Percentiles rank a stretch among this genome's conserved stretches.
phyloP scores from a whole-genome alignment of 2,797 vertebrate species.

The Sebastes steindachneri region DNA sequence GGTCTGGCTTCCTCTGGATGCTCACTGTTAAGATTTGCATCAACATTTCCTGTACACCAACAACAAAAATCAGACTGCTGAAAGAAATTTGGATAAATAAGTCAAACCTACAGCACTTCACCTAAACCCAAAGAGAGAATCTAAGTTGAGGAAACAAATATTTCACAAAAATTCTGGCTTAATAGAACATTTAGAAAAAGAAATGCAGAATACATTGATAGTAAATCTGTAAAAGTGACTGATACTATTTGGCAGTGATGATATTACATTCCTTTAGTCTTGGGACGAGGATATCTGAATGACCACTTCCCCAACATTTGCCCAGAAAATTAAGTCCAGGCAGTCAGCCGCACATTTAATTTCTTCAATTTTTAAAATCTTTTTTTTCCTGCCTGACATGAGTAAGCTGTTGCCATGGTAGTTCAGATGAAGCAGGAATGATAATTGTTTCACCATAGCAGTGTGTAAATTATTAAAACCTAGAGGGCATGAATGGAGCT shows the following conservation, averaged over 20 bases:
- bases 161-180: background rate
- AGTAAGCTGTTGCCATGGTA: slow-evolving; percentile 76
- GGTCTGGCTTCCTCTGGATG: background rate
- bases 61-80: background rate
- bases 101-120: background rate
- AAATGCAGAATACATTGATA: background rate
- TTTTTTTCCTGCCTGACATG: slow-evolving; percentile 11
- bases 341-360: slow-evolving; percentile 1
- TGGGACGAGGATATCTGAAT: background rate
- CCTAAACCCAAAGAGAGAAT: background rate
- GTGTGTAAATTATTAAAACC: slow-evolving; percentile 75
- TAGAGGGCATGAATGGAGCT: slow-evolving; percentile 54
- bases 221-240: background rate
- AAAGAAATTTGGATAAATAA: slow-evolving; percentile 12
- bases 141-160: background rate
- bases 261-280: background rate
- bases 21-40: background rate
- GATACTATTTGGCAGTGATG: background rate
- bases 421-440: slow-evolving; percentile 72
- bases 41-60: background rate
- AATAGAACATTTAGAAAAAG: background rate
- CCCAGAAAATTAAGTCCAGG: background rate
- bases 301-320: background rate
- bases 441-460: slow-evolving; percentile 65
- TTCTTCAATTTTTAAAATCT: slow-evolving; percentile 25